phyloP scores from a whole-genome alignment of 1,140 invertebrate genomes.

The Planococcus citri region DNA sequence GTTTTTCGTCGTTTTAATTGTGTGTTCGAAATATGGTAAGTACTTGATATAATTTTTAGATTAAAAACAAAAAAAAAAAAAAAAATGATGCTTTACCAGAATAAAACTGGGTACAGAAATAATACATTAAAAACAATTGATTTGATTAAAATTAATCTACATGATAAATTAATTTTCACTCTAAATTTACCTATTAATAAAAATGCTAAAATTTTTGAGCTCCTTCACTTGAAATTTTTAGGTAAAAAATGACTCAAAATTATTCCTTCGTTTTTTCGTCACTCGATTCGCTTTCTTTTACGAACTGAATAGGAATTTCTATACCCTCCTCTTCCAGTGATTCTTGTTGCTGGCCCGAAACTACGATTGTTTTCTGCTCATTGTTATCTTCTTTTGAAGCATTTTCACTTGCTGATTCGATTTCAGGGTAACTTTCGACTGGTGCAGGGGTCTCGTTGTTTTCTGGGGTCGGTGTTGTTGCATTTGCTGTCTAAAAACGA shows the following conservation, averaged over 20 bases:
- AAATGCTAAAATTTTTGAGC: not conserved
- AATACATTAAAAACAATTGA: no score
- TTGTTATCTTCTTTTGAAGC: not conserved
- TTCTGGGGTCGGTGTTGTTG: not conserved
- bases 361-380: not conserved
- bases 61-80: no score
- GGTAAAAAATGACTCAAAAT: not conserved
- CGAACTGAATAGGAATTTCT: slow-evolving; percentile 9
- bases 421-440: no score
- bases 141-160: not conserved
- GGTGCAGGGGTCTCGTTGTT: no score
- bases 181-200: not conserved
- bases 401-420: not conserved
- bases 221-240: no score
- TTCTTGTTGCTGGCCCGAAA: not conserved
- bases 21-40: no score
- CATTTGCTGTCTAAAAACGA: not conserved
- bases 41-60: no score
- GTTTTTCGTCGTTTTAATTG: no score
- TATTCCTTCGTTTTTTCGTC: not conserved
- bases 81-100: no score
- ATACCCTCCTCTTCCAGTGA: not conserved
- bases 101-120: no score
- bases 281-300: not conserved
- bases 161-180: not conserved